Evolutionary conservation across 2,888 invertebrate genomes (phyloP).

Genomic region (Oeneis ivallda): DNA sequence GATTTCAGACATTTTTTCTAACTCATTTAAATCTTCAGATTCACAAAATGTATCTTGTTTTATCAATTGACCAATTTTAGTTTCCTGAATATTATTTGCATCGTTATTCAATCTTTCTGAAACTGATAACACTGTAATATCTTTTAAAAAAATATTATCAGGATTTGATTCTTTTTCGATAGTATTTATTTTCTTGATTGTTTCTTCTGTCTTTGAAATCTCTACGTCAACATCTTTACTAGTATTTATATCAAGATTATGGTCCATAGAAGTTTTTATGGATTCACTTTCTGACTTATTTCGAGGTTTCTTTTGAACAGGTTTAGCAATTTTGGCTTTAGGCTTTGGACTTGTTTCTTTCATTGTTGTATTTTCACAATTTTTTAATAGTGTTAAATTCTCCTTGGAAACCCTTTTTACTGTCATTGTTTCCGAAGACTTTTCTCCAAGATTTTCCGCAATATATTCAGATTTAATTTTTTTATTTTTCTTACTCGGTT

Average conservation of each 20-base stretch:
- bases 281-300: conserved; percentile 35
- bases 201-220: neutral
- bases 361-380: conserved; percentile 9
- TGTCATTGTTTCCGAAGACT: conserved; percentile 20
- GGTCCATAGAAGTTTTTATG: neutral
- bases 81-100: neutral
- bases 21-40: neutral
- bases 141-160: neutral
- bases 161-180: neutral
- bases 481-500: conserved; percentile 49
- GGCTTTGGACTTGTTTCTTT: conserved; percentile 46
- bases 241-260: neutral
- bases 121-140: neutral
- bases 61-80: neutral
- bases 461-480: conserved; percentile 37
- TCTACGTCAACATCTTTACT: neutral
- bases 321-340: conserved; percentile 66
- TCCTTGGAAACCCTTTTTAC: conserved; percentile 1
- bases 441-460: conserved; percentile 26
- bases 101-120: neutral
- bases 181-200: neutral
- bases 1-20: neutral
- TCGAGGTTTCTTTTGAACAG: conserved; percentile 65
- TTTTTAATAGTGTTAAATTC: conserved; percentile 14
- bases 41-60: neutral